Base-by-base conservation (phyloP, 2,113 vertebrate species). In the Apus apus region DNA sequence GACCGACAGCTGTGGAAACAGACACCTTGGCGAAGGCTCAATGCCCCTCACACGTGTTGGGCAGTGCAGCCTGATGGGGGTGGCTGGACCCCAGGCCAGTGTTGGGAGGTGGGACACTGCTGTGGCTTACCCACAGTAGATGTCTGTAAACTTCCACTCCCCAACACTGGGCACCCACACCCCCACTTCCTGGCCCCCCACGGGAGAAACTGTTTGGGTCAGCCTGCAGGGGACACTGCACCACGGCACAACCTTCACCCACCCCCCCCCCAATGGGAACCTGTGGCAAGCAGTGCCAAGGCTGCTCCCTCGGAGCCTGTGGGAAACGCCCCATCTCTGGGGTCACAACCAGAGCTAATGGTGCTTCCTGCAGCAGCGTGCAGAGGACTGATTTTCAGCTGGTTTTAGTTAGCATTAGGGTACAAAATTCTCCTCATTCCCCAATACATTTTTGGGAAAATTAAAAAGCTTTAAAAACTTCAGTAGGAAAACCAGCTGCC, bases 81-180 rank as follows among this genome's bases (percentile, higher is more conserved):
- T 4, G 29, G 68, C 78, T 40, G 86, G 43, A 32, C 13, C 51
- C 40, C 0, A 0, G 27, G 8, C 15, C 25, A 1, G 36, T 0
- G 1, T 5, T 45, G 22, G 38, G 48, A 75, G 13, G 0, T 4
- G 66, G 53, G 71, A 38, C 1, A 1, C 23, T 58, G 56, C 65
- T 30, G 21, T 17, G 57, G 61, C 53, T 64, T 0, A 0, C 27
- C 65, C 36, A 22, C 0, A 1, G 26, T 20, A 34, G 40, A 30
- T 11, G 22, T 50, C 23, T 2, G 2, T 62, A 73, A 70, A 36
- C 61, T 30, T 22, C 62, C 6, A 9, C 73, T 70, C 46, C 76
- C 43, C 4, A 2, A 0, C 13, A 15, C 11, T 1, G 11, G 30
- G 50, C 22, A 50, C 50, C 50, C 34, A 34, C 29, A 76, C 25